Evolutionary conservation across 2,113 vertebrate genomes (phyloP).

Genomic region (Urocolius indicus): DNA sequence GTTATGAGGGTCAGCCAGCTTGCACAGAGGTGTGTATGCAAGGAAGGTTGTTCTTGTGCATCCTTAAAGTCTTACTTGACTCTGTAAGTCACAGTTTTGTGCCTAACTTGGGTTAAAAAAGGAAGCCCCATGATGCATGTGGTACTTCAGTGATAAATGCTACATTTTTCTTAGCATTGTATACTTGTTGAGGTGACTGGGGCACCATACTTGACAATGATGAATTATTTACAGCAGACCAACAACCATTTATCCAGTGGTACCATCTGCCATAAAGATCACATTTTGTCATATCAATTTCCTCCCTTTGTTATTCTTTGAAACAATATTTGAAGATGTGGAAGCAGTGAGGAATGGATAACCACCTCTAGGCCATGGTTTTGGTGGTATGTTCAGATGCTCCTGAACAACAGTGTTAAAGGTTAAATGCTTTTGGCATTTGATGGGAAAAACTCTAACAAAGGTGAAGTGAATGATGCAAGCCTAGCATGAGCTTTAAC

Average conservation of each 20-base stretch:
- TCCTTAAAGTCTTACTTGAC: background rate
- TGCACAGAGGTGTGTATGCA: background rate
- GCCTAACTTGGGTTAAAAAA: constrained; percentile 13
- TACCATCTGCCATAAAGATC: constrained; percentile 39
- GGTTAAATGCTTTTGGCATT: constrained; percentile 55
- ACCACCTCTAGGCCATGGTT: constrained; percentile 20
- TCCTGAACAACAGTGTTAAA: constrained; percentile 42
- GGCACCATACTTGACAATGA: background rate
- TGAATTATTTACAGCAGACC: constrained; percentile 53
- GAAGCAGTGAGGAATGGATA: constrained; percentile 22
- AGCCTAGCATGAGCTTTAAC: constrained; percentile 43
- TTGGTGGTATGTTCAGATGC: constrained; percentile 18
- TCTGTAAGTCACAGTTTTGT: background rate
- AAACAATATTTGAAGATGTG: background rate
- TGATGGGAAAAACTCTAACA: constrained; percentile 37
- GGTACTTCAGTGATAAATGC: background rate
- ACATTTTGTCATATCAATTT: constrained; percentile 24
- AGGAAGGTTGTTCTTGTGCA: background rate
- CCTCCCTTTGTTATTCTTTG: constrained; percentile 24
- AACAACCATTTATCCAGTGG: constrained; percentile 24
- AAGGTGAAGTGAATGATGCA: constrained; percentile 54
- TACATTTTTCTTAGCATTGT: constrained; percentile 9
- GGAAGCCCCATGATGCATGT: background rate
- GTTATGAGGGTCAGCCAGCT: background rate
- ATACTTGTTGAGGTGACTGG: constrained; percentile 21